Evolutionary conservation across 2,797 vertebrate genomes (phyloP).

Genomic region (Periophthalmus magnuspinnatus): DNA sequence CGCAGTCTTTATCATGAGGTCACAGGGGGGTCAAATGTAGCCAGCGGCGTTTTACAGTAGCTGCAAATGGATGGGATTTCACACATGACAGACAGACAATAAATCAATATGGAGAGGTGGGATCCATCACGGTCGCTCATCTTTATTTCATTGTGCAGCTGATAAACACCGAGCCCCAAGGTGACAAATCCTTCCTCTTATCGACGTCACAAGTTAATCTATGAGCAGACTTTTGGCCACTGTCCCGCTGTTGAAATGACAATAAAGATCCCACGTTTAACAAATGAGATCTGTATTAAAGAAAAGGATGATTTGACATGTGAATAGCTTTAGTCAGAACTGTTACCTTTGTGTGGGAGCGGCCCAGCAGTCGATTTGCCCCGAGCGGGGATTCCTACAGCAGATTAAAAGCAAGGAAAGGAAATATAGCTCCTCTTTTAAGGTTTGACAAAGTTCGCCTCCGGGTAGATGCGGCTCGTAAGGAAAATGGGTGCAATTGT

Average conservation of each 20-base stretch:
- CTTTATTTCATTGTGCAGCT: slow-evolving; percentile 38
- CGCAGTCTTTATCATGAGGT: background rate
- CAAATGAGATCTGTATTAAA: slow-evolving; percentile 30
- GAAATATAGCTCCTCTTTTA: slow-evolving; percentile 39
- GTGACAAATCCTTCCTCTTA: slow-evolving; percentile 34
- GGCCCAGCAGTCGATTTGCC: slow-evolving; percentile 40
- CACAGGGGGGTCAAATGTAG: slow-evolving; percentile 1
- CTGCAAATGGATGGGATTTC: slow-evolving; percentile 17
- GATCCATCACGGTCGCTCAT: slow-evolving; percentile 33
- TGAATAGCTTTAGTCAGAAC: slow-evolving; percentile 19
- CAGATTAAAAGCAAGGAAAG: slow-evolving; percentile 56
- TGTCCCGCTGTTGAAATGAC: slow-evolving; percentile 28
- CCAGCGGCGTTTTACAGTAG: background rate
- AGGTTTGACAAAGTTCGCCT: slow-evolving; percentile 51
- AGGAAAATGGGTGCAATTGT: slow-evolving; percentile 16
- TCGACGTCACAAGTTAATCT: slow-evolving; percentile 41
- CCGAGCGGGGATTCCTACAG: slow-evolving; percentile 54
- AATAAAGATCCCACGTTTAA: slow-evolving; percentile 30
- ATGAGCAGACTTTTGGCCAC: slow-evolving; percentile 26
- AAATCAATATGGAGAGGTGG: slow-evolving; percentile 29
- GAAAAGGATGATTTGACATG: slow-evolving; percentile 15
- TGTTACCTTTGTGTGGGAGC: slow-evolving; percentile 15
- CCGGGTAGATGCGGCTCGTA: slow-evolving; percentile 31
- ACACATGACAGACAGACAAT: slow-evolving; percentile 32
- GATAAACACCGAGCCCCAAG: slow-evolving; percentile 44